These are phyloP conservation scores for Chalcosyrphus nemorum DNA, from an alignment of 2,888 invertebrate genomes.

Conservation along the genomic window DNA sequence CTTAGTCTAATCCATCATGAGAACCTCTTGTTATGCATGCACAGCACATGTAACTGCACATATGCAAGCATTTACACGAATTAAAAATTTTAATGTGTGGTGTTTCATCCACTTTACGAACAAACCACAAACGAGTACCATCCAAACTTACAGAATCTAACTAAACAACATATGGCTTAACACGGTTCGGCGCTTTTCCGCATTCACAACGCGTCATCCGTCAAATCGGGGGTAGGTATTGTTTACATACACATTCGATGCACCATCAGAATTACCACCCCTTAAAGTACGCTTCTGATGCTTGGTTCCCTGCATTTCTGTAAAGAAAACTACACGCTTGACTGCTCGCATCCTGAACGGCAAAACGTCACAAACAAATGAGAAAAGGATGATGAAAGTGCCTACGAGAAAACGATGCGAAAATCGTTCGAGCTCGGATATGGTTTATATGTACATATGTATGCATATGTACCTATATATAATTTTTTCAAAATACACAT, in stretches of 20 bases:
- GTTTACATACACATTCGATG: constrained; percentile 38
- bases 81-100: constrained; percentile 14
- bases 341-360: constrained; percentile 1
- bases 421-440: neutral
- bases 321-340: neutral
- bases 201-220: constrained; percentile 25
- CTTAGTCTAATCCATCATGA: constrained; percentile 48
- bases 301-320: neutral
- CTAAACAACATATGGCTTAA: constrained; percentile 35
- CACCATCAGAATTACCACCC: constrained; percentile 16
- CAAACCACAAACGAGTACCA: constrained; percentile 20
- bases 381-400: no score
- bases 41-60: neutral
- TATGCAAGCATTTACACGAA: neutral
- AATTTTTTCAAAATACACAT: neutral
- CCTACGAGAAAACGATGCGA: neutral
- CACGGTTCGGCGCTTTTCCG: constrained; percentile 31
- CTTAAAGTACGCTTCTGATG: neutral
- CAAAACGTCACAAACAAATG: neutral
- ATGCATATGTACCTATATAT: no score
- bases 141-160: no score
- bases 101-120: neutral
- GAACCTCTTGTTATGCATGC: neutral
- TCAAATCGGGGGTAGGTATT: constrained; percentile 45
- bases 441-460: neutral